phyloP scores from a whole-genome alignment of 2,888 invertebrate species.

The Drosophila ezoana region DNA sequence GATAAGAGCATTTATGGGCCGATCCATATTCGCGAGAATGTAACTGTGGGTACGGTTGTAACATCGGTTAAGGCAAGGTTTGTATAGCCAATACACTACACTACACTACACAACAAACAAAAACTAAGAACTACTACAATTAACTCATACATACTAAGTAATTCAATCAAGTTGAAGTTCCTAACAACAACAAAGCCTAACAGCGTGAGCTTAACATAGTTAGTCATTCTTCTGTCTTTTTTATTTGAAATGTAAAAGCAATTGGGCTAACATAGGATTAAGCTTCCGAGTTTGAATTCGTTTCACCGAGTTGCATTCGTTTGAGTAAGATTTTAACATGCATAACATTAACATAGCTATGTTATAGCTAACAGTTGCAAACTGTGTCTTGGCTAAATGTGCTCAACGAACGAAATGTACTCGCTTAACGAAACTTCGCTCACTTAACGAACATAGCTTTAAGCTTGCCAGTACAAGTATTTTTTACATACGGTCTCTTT shows the following conservation, averaged over 20 bases:
- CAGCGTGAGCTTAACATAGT: conserved; percentile 54
- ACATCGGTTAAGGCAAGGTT: conserved; percentile 99
- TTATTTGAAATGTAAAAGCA: conserved; percentile 54
- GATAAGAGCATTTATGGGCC: conserved; percentile 98
- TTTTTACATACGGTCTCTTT: conserved; percentile 48
- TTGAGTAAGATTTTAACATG: conserved; percentile 1
- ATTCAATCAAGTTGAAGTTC: conserved; percentile 31
- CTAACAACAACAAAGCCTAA: conserved; percentile 44
- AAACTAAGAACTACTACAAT: conserved; percentile 28
- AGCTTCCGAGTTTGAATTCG: conserved; percentile 35
- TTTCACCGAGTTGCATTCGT: conserved; percentile 22
- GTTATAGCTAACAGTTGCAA: background rate
- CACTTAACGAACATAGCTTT: conserved; percentile 33
- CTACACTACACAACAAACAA: conserved; percentile 35
- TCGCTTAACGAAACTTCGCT: conserved; percentile 31
- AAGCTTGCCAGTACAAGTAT: conserved; percentile 38
- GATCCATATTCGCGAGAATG: conserved; percentile 99
- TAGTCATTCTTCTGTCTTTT: conserved; percentile 18
- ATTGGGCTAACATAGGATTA: conserved; percentile 48
- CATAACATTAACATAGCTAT: background rate
- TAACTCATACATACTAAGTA: conserved; percentile 16
- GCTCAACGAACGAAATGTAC: conserved; percentile 25
- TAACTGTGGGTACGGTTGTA: conserved; percentile 99
- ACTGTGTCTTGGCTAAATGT: conserved; percentile 41
- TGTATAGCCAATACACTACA: conserved; percentile 87